Evolutionary conservation across 2,113 vertebrate species (phyloP).

Genomic region (Pteruthius melanotis): DNA sequence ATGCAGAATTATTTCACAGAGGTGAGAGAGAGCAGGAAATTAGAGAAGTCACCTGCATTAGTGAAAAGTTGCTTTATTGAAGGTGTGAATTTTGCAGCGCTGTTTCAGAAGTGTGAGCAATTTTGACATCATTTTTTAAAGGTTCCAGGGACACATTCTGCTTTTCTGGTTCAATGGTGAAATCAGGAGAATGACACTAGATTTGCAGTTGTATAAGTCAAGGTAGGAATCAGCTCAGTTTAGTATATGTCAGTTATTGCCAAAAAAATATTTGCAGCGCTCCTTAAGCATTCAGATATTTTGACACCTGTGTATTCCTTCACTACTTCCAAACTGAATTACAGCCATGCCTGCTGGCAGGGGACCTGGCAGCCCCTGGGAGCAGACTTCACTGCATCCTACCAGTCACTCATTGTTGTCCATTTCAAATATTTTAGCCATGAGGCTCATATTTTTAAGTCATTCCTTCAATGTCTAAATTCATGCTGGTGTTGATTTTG

Average conservation of each 20-base stretch:
- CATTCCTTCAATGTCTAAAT: not conserved
- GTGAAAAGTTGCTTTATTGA: not conserved
- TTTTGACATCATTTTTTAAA: not conserved
- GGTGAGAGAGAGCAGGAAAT: not conserved
- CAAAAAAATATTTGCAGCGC: not conserved
- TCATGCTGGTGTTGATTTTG: not conserved
- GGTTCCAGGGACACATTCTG: not conserved
- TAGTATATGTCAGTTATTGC: not conserved
- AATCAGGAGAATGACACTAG: not conserved
- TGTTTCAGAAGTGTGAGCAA: not conserved
- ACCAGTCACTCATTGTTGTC: not conserved
- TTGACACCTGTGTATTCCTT: not conserved
- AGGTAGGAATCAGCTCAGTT: not conserved
- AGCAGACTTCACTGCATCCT: not conserved
- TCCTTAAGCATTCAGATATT: not conserved
- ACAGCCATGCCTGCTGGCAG: not conserved
- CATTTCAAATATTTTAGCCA: not conserved
- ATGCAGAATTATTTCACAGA: conserved; percentile 41
- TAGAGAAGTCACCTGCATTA: not conserved
- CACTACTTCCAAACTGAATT: not conserved
- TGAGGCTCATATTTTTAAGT: not conserved
- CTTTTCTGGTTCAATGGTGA: not conserved
- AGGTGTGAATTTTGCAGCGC: not conserved
- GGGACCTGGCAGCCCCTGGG: not conserved
- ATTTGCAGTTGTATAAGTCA: not conserved